Evolutionary conservation across 2,888 invertebrate species (phyloP).

Genomic region (Nectonema munidae): DNA sequence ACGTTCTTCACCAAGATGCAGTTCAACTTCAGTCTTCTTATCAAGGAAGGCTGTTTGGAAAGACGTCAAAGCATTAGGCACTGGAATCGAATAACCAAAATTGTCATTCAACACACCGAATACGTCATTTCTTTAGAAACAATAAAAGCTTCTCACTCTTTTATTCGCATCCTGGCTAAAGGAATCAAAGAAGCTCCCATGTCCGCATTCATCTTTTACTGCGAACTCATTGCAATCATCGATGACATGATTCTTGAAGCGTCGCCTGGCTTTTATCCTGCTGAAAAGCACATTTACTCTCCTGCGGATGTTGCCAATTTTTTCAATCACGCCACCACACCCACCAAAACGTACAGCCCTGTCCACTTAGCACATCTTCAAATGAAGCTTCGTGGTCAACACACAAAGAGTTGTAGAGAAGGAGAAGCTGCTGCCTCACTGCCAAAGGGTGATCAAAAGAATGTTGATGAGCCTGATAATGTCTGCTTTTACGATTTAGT

Average conservation of each 20-base stretch:
- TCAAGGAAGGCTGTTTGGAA: no score
- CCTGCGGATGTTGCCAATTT: conserved; percentile 29
- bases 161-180: conserved; percentile 24
- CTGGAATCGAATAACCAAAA: no score
- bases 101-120: no score
- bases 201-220: conserved; percentile 33
- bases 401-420: conserved; percentile 22
- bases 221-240: conserved; percentile 33
- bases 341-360: neutral
- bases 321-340: conserved; percentile 16
- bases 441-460: no score
- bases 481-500: no score
- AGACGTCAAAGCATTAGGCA: no score
- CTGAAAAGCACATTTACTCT: conserved; percentile 35
- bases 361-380: conserved; percentile 18
- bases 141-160: no score
- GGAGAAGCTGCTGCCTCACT: no score
- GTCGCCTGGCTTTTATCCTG: conserved; percentile 34
- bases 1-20: no score
- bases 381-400: conserved; percentile 23
- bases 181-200: conserved; percentile 22
- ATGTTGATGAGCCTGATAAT: no score
- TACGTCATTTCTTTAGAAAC: no score
- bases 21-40: no score
- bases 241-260: conserved; percentile 33